A percentile compares a stretch with the other conserved stretches of the same genome.
phyloP scores from a whole-genome alignment of 2,113 vertebrate species.

The Thalassoma bifasciatum region DNA sequence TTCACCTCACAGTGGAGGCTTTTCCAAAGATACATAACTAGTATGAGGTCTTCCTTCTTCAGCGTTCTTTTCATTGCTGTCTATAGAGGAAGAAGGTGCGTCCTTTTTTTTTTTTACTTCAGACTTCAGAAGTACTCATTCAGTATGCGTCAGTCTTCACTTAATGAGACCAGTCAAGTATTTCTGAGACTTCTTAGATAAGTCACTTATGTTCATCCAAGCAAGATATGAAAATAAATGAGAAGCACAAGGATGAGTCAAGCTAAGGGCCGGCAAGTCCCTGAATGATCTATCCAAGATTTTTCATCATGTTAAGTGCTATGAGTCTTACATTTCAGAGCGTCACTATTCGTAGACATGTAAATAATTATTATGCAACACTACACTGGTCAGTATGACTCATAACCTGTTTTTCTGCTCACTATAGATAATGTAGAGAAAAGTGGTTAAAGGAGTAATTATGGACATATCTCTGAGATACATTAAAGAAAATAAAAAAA shows the following conservation, averaged over 20 bases:
- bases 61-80: background rate
- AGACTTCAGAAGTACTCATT: background rate
- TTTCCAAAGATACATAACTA: constrained; percentile 5
- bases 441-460: background rate
- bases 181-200: constrained; percentile 3
- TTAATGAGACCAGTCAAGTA: background rate
- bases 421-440: background rate
- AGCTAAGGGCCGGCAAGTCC: background rate
- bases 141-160: background rate
- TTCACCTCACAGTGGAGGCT: constrained; percentile 6
- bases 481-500: background rate
- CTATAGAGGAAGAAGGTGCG: background rate
- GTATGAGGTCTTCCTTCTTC: constrained; percentile 21
- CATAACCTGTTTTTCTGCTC: background rate
- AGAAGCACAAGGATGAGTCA: background rate
- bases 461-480: background rate
- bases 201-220: background rate
- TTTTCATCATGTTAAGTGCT: background rate
- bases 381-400: constrained; percentile 3
- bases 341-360: constrained; percentile 1
- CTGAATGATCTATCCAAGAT: background rate
- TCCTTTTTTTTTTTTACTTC: constrained; percentile 13
- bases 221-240: constrained; percentile 3
- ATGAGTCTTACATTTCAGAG: background rate
- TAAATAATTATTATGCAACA: constrained; percentile 18